phyloP scores from a whole-genome alignment of 2,888 invertebrate species.

The Trichogramma evanescens region DNA sequence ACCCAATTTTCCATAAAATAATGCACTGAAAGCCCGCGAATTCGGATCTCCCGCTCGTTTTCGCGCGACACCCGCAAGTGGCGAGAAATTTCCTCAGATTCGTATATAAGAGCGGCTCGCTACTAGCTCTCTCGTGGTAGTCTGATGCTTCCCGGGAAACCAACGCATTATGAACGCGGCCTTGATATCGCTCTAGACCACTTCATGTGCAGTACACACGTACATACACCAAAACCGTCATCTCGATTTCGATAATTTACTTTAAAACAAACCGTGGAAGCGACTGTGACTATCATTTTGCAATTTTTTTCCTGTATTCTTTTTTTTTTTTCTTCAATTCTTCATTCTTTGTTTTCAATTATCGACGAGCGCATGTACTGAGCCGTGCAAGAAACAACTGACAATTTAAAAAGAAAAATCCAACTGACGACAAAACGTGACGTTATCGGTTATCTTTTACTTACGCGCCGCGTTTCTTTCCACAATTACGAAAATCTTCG shows the following conservation, averaged over 20 bases:
- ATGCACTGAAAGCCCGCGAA: no score
- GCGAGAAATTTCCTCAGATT: not conserved
- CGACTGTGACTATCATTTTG: slow-evolving; percentile 36
- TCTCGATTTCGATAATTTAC: slow-evolving; percentile 25
- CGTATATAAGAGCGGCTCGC: slow-evolving; percentile 32
- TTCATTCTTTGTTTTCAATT: not conserved
- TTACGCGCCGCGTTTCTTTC: no score
- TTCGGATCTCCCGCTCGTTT: no score
- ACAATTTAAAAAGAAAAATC: no score
- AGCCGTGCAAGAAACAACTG: not conserved
- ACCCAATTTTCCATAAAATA: no score
- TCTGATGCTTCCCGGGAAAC: slow-evolving; percentile 39
- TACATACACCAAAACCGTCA: slow-evolving; percentile 23
- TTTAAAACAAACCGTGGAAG: slow-evolving; percentile 36
- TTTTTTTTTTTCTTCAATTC: not conserved
- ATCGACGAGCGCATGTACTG: not conserved
- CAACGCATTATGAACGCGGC: slow-evolving; percentile 28
- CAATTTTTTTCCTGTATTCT: not conserved
- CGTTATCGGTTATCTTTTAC: no score
- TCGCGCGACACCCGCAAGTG: slow-evolving; percentile 12
- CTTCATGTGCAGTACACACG: slow-evolving; percentile 19
- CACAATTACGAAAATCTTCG: no score
- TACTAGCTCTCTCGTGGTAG: slow-evolving; percentile 24
- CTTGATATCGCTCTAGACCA: slow-evolving; percentile 12
- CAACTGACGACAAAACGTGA: no score